Evolutionary conservation across 2,113 vertebrate genomes (phyloP), one percentile per base, ranked within the genome.

Genomic region (Strix aluco): DNA sequence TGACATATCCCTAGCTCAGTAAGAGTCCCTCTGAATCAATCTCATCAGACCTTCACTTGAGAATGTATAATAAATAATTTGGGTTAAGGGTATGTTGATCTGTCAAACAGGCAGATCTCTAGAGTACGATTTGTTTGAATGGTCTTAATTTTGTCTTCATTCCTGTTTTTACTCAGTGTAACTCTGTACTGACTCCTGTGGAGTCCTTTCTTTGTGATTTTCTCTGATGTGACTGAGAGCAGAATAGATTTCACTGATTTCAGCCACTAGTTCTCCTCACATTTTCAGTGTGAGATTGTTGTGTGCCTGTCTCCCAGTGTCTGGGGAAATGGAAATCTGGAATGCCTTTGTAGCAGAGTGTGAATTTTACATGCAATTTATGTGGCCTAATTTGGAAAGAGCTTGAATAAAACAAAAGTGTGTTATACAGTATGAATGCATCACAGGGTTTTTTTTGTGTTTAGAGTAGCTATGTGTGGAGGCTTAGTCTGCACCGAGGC

Each of bases 381-480:
- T 1, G 7, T 71, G 91, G 61, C 71, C 73, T 94, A 70, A 96
- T 11, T 88, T 93, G 82, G 75, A 75, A 92, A 93, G 57, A 81
- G 32, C 52, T 84, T 80, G 85, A 97, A 97, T 97, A 95, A 97
- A 97, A 42, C 23, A 34, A 3, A 81, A 79, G 15, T 74, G 54
- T 73, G 36, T 82, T 94, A 70, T 15, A 78, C 44, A 10, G 32
- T 90, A 63, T 67, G 70, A 89, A 59, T 82, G 51, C 30, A 36
- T 88, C 12, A 19, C 25, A 44, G 49, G 8, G 32, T 92, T 25
- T 83, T 84, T 65, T 52, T 70, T 58, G 29, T 11, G 0, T 84
- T 89, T 85, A 55, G 38, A 79, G 89, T 59, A 26, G 16, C 25
- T 74, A 4, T 78, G 22, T 84, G 32, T 58, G 71, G 84, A 71